Evolutionary conservation across 2,888 invertebrate genomes (phyloP).

Genomic region (Argynnis bischoffii): DNA sequence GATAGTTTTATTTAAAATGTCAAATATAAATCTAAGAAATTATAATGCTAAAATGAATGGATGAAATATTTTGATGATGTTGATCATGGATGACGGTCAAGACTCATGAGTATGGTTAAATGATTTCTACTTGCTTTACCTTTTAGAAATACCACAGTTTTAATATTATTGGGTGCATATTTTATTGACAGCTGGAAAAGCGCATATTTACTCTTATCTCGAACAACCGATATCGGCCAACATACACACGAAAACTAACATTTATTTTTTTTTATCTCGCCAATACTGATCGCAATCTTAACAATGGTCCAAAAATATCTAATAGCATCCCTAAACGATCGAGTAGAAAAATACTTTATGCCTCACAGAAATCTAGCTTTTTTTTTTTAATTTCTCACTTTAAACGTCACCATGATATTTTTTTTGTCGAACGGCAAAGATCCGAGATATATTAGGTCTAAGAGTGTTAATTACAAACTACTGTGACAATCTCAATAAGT

Average conservation of each 20-base stretch:
- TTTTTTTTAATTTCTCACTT: slow-evolving; percentile 51
- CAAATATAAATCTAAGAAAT: no score
- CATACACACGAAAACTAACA: slow-evolving; percentile 70
- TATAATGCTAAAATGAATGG: background rate
- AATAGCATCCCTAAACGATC: slow-evolving; percentile 79
- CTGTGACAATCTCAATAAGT: slow-evolving; percentile 70
- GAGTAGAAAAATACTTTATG: slow-evolving; percentile 80
- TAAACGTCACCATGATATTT: slow-evolving; percentile 50
- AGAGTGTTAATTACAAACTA: slow-evolving; percentile 76
- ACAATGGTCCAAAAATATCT: slow-evolving; percentile 83
- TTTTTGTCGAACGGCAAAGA: slow-evolving; percentile 59
- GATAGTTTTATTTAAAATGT: no score
- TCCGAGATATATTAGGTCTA: slow-evolving; percentile 65
- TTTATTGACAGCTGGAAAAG: slow-evolving; percentile 64
- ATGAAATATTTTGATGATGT: slow-evolving; percentile 9
- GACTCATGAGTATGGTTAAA: background rate
- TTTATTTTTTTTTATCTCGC: slow-evolving; percentile 57
- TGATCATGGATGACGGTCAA: slow-evolving; percentile 1
- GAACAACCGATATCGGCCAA: slow-evolving; percentile 59
- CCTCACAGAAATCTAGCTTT: slow-evolving; percentile 72
- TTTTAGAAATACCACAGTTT: slow-evolving; percentile 35
- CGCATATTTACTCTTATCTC: slow-evolving; percentile 59
- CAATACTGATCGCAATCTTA: slow-evolving; percentile 79
- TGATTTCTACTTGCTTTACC: background rate
- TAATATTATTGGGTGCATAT: slow-evolving; percentile 51